Conservation (phyloP, 2,113 vertebrate genomes). For the Bungarus multicinctus region DNA sequence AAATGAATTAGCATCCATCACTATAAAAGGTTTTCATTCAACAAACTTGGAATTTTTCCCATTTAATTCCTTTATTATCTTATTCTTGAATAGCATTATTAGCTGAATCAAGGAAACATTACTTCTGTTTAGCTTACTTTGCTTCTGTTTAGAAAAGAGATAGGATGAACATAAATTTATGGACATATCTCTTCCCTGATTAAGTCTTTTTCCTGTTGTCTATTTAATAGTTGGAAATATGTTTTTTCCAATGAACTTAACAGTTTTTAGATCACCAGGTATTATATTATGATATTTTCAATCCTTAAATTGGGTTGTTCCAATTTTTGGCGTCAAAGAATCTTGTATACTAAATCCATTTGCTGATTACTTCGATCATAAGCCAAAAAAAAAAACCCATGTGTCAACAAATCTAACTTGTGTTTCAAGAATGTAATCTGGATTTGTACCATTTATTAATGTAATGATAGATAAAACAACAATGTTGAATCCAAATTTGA, state of each 20-base stretch:
- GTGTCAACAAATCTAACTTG: not conserved
- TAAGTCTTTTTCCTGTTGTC: not conserved
- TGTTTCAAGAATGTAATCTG: slow-evolving; percentile 6
- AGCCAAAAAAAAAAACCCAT: slow-evolving; percentile 3
- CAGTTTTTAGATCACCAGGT: not conserved
- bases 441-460: not conserved
- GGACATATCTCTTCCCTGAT: not conserved
- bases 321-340: slow-evolving; percentile 10
- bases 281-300: not conserved
- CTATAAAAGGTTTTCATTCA: not conserved
- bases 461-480: not conserved
- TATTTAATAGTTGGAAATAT: not conserved
- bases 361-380: slow-evolving; percentile 25
- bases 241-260: not conserved
- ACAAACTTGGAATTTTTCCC: slow-evolving; percentile 4
- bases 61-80: slow-evolving; percentile 3
- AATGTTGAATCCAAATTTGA: not conserved
- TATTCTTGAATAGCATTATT: not conserved
- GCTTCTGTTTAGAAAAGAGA: not conserved
- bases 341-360: slow-evolving; percentile 33
- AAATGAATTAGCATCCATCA: slow-evolving; percentile 23
- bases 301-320: not conserved
- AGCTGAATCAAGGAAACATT: not conserved
- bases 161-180: not conserved
- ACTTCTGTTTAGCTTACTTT: not conserved